Evolutionary conservation across 2,797 vertebrate genomes (phyloP).

Genomic region (Sebastes goodei): DNA sequence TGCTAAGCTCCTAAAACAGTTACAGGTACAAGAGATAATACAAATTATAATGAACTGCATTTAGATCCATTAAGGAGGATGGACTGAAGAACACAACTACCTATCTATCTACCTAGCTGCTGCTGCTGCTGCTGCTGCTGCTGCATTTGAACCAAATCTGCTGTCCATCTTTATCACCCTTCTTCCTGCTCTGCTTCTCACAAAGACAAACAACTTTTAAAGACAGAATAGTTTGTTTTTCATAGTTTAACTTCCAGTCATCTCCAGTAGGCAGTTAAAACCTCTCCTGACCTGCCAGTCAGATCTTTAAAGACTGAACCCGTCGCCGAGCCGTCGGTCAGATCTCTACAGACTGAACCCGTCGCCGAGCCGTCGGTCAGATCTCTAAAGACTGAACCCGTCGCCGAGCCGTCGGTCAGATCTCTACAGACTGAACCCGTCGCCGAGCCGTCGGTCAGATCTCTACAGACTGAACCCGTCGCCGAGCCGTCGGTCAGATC

Average conservation of each 20-base stretch:
- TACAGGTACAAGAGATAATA: neutral
- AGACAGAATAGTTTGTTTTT: neutral
- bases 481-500: constrained; percentile 4
- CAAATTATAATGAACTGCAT: neutral
- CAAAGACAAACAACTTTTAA: neutral
- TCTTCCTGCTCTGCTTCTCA: neutral
- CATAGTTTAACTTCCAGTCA: neutral
- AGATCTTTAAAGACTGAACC: neutral
- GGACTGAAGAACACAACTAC: neutral
- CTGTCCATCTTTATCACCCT: neutral
- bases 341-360: too few species aligned
- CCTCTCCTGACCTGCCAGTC: neutral
- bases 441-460: constrained; percentile 3
- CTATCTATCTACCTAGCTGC: neutral
- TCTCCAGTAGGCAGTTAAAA: neutral
- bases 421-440: neutral
- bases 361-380: too few species aligned
- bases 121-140: constrained; percentile 1
- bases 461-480: neutral
- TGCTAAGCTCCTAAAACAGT: neutral
- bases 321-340: neutral
- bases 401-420: constrained; percentile 4
- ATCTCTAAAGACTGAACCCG: neutral
- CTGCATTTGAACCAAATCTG: constrained; percentile 25
- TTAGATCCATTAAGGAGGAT: neutral